phyloP scores from a whole-genome alignment of 2,888 invertebrate species.

The Cephus sareptanus region DNA sequence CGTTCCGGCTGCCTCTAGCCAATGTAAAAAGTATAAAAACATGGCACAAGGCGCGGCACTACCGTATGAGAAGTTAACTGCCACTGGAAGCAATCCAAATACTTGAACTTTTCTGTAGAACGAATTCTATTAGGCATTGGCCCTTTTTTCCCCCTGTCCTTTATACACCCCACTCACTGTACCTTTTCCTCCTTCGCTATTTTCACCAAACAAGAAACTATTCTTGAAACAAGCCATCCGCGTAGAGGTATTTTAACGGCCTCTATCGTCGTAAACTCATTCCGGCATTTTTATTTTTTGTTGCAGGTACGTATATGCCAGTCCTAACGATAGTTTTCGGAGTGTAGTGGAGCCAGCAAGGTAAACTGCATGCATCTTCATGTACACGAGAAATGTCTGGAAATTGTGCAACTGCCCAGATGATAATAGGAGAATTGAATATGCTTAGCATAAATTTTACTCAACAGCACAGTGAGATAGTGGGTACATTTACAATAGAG shows the following conservation, averaged over 20 bases:
- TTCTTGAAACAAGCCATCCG: neutral
- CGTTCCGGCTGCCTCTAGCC: conserved; percentile 40
- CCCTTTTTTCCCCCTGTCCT: neutral
- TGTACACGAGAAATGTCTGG: neutral
- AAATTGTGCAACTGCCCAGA: neutral
- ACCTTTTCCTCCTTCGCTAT: neutral
- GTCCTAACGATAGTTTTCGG: neutral
- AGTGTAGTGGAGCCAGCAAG: neutral
- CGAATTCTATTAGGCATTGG: conserved; percentile 28
- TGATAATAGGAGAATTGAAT: neutral
- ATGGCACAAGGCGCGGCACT: conserved; percentile 19
- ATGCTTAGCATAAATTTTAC: neutral
- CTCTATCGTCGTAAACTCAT: neutral
- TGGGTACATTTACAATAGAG: neutral
- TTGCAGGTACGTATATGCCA: conserved; percentile 51
- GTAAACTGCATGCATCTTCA: neutral
- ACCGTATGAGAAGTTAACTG: conserved; percentile 36
- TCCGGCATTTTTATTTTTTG: conserved; percentile 26
- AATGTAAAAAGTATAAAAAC: conserved; percentile 37
- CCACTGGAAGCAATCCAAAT: conserved; percentile 55
- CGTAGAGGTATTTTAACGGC: neutral
- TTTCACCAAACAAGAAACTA: neutral
- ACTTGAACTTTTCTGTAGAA: conserved; percentile 41
- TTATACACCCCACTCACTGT: too few species aligned
- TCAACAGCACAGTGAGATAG: neutral